Evolutionary conservation across 1,140 invertebrate species (phyloP).

Genomic region (Pinna nobilis): DNA sequence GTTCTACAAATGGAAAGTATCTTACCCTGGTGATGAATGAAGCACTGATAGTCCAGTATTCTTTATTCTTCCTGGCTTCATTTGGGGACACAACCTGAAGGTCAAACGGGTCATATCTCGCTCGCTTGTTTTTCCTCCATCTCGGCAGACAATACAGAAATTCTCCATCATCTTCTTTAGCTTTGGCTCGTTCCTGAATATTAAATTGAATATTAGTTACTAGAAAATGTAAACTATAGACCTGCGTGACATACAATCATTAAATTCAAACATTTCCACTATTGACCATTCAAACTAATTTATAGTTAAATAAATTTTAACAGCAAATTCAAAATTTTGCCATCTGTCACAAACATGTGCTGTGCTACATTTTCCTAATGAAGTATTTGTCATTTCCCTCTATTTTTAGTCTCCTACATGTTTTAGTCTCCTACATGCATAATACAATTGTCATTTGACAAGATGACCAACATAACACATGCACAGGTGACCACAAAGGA

Average conservation of each 20-base stretch:
- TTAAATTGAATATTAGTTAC: too few relatives aligned
- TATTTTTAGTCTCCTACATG: too few relatives aligned
- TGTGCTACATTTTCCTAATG: too few relatives aligned
- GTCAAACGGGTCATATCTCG: slow-evolving; percentile 70
- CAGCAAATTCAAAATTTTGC: too few relatives aligned
- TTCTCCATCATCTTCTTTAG: slow-evolving; percentile 65
- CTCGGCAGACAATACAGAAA: slow-evolving; percentile 71
- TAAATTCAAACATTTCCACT: not conserved
- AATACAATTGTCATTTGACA: too few relatives aligned
- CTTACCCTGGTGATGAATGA: slow-evolving; percentile 69
- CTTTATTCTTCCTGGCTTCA: slow-evolving; percentile 55
- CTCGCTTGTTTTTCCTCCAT: slow-evolving; percentile 52
- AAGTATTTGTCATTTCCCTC: too few relatives aligned
- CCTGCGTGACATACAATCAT: too few relatives aligned
- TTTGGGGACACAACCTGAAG: slow-evolving; percentile 70
- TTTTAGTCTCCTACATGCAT: too few relatives aligned
- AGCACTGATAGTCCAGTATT: slow-evolving; percentile 72
- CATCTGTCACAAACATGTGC: too few relatives aligned
- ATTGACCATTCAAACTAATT: not conserved
- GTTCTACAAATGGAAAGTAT: not conserved
- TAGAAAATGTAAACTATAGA: too few relatives aligned
- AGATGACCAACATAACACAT: too few relatives aligned
- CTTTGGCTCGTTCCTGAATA: slow-evolving; percentile 48
- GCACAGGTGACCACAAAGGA: too few relatives aligned
- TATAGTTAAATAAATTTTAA: not conserved